A percentile compares a stretch with the other conserved stretches of the same genome.
phyloP scores from a whole-genome alignment of 2,797 vertebrate genomes.

The Alauda arvensis region DNA sequence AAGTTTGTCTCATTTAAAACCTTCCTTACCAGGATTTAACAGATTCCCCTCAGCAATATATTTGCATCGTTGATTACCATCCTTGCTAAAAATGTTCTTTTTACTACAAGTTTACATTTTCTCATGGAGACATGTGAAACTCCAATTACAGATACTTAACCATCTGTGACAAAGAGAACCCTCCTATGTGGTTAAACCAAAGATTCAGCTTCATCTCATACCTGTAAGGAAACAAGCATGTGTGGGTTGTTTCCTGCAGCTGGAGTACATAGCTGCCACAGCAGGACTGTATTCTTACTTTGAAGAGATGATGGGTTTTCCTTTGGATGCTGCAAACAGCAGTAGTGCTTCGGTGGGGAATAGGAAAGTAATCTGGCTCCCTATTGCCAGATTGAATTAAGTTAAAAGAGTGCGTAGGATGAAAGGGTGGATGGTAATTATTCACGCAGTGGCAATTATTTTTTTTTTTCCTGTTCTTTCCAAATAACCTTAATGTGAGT shows the following conservation, averaged over 20 bases:
- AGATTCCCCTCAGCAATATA: conserved; percentile 16
- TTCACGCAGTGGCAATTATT: neutral
- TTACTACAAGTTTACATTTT: neutral
- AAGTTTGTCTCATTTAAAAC: conserved; percentile 5
- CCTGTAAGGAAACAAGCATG: neutral
- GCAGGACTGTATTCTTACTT: neutral
- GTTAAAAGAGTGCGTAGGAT: neutral
- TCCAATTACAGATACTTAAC: neutral
- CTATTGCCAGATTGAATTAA: neutral
- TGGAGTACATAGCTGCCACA: neutral
- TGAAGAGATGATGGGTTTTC: neutral
- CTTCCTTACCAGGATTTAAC: neutral
- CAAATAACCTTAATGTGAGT: neutral
- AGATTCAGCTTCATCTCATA: neutral
- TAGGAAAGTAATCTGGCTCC: neutral
- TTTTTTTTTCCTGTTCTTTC: neutral
- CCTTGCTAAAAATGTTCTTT: conserved; percentile 14
- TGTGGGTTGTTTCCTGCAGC: neutral
- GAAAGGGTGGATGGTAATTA: neutral
- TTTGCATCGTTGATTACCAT: neutral
- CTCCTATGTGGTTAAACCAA: neutral
- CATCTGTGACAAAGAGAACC: neutral
- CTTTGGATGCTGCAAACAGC: neutral
- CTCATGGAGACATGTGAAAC: rapidly evolving
- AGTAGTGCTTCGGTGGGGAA: neutral